These are phyloP conservation scores for Scopus umbretta DNA, from an alignment of 2,113 vertebrate genomes.

Conservation along the genomic window DNA sequence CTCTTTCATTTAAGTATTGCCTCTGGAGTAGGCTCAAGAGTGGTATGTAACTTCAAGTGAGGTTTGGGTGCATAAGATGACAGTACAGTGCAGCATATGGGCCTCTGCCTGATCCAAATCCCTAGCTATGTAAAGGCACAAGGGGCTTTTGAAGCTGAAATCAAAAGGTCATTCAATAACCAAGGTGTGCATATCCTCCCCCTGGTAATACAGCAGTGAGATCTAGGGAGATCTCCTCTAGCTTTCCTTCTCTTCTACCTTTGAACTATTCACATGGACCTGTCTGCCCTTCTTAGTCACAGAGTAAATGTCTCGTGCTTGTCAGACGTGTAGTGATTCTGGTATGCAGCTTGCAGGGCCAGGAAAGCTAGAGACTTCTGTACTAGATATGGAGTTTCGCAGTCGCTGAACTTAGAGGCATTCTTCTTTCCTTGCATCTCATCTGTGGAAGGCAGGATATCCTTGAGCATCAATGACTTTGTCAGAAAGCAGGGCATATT, in stretches of 20 bases:
- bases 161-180: not conserved
- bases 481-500: constrained; percentile 7
- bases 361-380: not conserved
- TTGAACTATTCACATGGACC: not conserved
- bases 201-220: not conserved
- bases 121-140: not conserved
- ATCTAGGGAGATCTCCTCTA: not conserved
- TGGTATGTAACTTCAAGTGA: not conserved
- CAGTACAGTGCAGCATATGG: not conserved
- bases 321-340: not conserved
- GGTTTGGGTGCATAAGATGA: not conserved
- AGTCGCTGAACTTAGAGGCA: constrained; percentile 6
- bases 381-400: not conserved
- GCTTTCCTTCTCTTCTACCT: not conserved
- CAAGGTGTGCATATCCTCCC: not conserved
- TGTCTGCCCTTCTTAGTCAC: not conserved
- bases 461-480: constrained; percentile 40
- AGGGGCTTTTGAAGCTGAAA: constrained; percentile 1
- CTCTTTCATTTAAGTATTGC: not conserved
- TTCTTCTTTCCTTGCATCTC: constrained; percentile 43
- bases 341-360: not conserved
- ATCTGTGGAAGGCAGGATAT: not conserved
- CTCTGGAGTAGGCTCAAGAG: not conserved
- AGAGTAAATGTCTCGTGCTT: not conserved
- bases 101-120: not conserved